phyloP scores from a whole-genome alignment of 2,113 vertebrate genomes.

The Fregata magnificens region DNA sequence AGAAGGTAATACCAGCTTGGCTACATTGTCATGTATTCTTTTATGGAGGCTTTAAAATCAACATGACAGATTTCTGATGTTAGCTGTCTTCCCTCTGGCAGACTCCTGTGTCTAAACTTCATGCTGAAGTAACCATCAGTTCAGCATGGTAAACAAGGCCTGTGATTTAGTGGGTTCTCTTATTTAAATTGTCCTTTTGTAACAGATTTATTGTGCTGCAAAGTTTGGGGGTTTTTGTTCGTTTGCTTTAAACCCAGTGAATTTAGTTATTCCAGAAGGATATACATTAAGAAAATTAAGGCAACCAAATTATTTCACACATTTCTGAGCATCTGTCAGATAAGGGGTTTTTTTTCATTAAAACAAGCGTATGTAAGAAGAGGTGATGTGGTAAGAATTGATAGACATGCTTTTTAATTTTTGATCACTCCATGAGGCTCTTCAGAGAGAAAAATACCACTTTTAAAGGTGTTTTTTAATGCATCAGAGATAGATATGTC shows the following conservation, averaged over 20 bases:
- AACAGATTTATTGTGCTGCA: neutral
- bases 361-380: neutral
- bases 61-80: neutral
- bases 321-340: neutral
- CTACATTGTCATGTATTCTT: neutral
- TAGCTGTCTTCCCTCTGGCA: neutral
- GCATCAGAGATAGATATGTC: neutral
- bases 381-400: neutral
- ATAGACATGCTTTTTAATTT: neutral
- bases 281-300: neutral
- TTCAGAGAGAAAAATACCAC: neutral
- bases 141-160: neutral
- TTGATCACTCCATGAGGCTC: neutral
- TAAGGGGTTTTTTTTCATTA: neutral
- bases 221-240: neutral
- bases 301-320: neutral
- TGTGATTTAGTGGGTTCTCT: neutral
- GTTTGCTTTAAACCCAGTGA: neutral
- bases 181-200: neutral
- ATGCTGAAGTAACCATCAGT: neutral
- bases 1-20: neutral
- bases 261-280: neutral
- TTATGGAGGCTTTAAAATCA: neutral
- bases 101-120: neutral
- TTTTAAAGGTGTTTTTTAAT: neutral